phyloP scores from a whole-genome alignment of 2,888 invertebrate genomes.

The Drosophila pseudotalamancana region DNA sequence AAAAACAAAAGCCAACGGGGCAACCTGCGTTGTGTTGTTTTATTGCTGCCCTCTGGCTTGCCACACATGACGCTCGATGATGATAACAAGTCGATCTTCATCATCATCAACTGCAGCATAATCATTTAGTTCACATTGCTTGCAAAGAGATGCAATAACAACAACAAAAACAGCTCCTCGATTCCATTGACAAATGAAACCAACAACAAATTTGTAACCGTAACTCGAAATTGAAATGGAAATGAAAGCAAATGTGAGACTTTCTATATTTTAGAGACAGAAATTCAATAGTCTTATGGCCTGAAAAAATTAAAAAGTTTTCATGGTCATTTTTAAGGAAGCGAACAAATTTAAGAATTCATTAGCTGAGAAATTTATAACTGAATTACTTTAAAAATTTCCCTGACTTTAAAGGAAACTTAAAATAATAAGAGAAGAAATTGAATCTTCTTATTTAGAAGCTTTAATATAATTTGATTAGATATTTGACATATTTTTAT shows the following conservation, averaged over 20 bases:
- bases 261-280: no score
- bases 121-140: slow-evolving; percentile 4
- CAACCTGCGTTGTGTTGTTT: slow-evolving; percentile 57
- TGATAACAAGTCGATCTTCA: slow-evolving; percentile 16
- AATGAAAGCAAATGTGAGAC: no score
- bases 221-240: slow-evolving; percentile 27
- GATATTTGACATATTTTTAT: no score
- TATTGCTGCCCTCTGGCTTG: slow-evolving; percentile 44
- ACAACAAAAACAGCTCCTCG: slow-evolving; percentile 7
- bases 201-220: slow-evolving; percentile 12
- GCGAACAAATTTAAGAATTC: not conserved
- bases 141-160: slow-evolving; percentile 52
- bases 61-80: slow-evolving; percentile 30
- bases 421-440: no score
- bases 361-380: no score
- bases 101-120: slow-evolving; percentile 12
- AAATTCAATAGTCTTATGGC: slow-evolving; percentile 3
- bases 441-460: no score
- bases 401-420: no score
- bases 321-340: not conserved
- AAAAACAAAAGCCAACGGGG: slow-evolving; percentile 50
- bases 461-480: no score
- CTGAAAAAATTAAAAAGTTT: slow-evolving; percentile 9
- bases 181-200: slow-evolving; percentile 34
- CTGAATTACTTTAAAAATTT: no score